Percentiles rank a stretch among this genome's conserved stretches.
These are phyloP conservation scores for Andrena camellia DNA, from an alignment of 2,888 invertebrate genomes.

Conservation along the genomic window DNA sequence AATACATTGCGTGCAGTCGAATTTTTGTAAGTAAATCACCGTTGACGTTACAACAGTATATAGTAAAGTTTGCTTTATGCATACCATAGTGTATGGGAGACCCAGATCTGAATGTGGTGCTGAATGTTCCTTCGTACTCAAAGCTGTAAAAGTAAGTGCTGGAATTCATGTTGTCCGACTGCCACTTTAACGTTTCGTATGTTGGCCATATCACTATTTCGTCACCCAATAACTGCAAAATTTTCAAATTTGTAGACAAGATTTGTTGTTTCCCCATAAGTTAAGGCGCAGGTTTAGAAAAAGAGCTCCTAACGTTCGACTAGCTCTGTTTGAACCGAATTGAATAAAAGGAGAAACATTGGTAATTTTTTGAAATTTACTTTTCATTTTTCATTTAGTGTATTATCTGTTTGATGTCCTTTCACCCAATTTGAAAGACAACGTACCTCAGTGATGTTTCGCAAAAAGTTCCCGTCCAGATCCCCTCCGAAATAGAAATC, in stretches of 20 bases:
- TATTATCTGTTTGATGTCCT: background rate
- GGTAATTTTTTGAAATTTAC: no score
- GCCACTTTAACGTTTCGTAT: constrained; percentile 62
- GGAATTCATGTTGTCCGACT: constrained; percentile 70
- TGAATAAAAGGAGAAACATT: no score
- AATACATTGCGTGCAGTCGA: no score
- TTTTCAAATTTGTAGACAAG: background rate
- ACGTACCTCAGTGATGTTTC: constrained; percentile 68
- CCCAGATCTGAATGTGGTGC: constrained; percentile 53
- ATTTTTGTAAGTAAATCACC: no score
- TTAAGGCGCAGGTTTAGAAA: no score
- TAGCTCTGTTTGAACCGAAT: no score
- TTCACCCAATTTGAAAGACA: background rate
- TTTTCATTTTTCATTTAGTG: background rate
- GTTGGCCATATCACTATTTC: constrained; percentile 63
- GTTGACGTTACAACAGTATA: no score
- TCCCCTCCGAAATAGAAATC: constrained; percentile 73
- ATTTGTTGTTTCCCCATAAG: no score
- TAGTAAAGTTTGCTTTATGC: constrained; percentile 35
- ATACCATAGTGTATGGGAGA: constrained; percentile 68
- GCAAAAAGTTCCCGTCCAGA: constrained; percentile 17
- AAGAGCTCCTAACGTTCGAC: no score
- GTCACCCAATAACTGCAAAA: constrained; percentile 72
- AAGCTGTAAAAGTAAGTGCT: constrained; percentile 76
- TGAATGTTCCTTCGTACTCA: constrained; percentile 77